Conservation (phyloP, 2,888 invertebrate genomes). For the Carpatolechia fugitivella region DNA sequence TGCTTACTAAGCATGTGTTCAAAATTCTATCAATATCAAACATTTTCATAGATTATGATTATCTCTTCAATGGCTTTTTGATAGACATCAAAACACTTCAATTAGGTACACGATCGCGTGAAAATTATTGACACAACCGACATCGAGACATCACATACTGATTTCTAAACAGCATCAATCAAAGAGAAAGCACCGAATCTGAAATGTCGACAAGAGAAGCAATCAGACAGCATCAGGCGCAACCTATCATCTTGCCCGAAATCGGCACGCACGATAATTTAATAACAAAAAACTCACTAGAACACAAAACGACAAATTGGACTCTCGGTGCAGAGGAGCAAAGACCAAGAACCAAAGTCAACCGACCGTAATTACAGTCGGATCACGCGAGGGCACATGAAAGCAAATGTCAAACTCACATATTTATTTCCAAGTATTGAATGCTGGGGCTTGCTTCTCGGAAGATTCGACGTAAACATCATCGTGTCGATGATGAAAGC, state of each 20-base stretch:
- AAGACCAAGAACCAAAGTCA: slow-evolving; percentile 38
- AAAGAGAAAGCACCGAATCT: slow-evolving; percentile 72
- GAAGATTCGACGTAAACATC: slow-evolving; percentile 75
- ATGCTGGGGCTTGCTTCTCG: slow-evolving; percentile 68
- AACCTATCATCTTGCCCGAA: slow-evolving; percentile 77
- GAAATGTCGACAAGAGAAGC: slow-evolving; percentile 76
- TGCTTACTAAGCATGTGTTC: too few relatives aligned
- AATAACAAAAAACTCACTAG: slow-evolving; percentile 72
- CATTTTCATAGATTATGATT: not conserved
- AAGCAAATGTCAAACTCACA: slow-evolving; percentile 80
- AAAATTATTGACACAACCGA: slow-evolving; percentile 23
- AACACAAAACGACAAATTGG: slow-evolving; percentile 51
- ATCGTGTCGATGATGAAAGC: slow-evolving; percentile 79
- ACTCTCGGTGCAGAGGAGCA: slow-evolving; percentile 53
- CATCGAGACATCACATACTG: slow-evolving; percentile 45
- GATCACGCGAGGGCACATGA: slow-evolving; percentile 75
- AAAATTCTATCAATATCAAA: not conserved
- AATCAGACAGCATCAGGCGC: slow-evolving; percentile 75
- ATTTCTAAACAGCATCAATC: slow-evolving; percentile 70
- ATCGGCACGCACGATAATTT: slow-evolving; percentile 79
- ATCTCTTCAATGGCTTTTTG: not conserved
- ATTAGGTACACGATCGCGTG: slow-evolving; percentile 9
- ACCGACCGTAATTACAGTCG: slow-evolving; percentile 66
- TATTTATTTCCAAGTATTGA: slow-evolving; percentile 80
- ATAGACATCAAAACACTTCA: not conserved